A percentile compares a stretch with the other conserved stretches of the same genome.
phyloP scores from a whole-genome alignment of 1,140 invertebrate genomes.

The Chrysopa pallens region DNA sequence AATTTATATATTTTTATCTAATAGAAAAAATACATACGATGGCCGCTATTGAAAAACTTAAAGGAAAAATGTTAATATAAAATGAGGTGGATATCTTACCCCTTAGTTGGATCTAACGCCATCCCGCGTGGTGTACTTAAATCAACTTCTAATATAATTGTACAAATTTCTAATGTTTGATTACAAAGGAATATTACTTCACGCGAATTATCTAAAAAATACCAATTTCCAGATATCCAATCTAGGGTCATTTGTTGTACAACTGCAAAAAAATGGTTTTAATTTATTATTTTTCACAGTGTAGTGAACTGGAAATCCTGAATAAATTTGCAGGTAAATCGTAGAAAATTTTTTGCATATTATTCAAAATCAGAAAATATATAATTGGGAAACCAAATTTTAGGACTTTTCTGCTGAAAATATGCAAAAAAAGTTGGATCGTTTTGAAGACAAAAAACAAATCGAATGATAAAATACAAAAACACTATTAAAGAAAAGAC shows the following conservation, averaged over 20 bases:
- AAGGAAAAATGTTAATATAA: neutral
- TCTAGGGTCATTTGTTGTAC: conserved; percentile 59
- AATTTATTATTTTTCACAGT: no score
- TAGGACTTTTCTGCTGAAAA: neutral
- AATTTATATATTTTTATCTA: no score
- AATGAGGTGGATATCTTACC: conserved; percentile 22
- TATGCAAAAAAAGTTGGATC: no score
- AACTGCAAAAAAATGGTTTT: conserved; percentile 19
- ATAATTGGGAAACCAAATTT: no score
- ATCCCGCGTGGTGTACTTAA: conserved; percentile 57
- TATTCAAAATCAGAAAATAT: neutral
- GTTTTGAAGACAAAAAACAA: no score
- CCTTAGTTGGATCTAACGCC: conserved; percentile 62
- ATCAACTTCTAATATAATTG: conserved; percentile 44
- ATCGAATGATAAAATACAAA: no score
- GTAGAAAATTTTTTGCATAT: no score
- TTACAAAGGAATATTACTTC: conserved; percentile 56
- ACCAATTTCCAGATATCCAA: conserved; percentile 74
- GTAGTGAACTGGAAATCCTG: no score
- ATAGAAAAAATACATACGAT: no score
- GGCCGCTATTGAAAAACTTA: no score
- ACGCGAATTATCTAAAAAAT: conserved; percentile 58
- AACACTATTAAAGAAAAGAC: no score
- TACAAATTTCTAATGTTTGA: conserved; percentile 37
- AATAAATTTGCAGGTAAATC: no score